Percentiles rank a stretch among this genome's conserved stretches.
Evolutionary conservation across 2,797 vertebrate species (phyloP).

Genomic region (Gymnothorax reevesii): DNA sequence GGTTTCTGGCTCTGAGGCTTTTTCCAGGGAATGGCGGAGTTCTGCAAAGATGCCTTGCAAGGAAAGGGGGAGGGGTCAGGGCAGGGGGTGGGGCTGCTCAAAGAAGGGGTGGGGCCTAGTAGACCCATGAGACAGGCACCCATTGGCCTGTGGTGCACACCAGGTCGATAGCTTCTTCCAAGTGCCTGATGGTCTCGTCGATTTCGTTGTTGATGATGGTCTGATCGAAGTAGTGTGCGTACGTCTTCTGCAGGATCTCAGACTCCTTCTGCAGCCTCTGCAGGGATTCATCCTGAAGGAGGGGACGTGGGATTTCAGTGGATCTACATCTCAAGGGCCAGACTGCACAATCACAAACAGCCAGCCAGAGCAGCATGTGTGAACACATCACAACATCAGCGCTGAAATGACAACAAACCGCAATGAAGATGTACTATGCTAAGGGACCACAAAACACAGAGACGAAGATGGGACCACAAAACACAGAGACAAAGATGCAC

Average conservation of each 20-base stretch:
- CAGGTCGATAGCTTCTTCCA: slow-evolving; percentile 96
- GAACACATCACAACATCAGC: neutral
- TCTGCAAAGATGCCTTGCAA: slow-evolving; percentile 52
- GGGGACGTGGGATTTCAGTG: neutral
- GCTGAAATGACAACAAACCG: neutral
- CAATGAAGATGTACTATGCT: neutral
- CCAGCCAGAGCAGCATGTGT: neutral
- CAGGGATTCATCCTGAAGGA: slow-evolving; percentile 88
- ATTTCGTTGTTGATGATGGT: slow-evolving; percentile 99
- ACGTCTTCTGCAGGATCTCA: slow-evolving; percentile 96
- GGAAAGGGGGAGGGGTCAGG: slow-evolving; percentile 23
- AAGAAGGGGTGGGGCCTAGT: slow-evolving; percentile 77
- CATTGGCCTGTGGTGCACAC: slow-evolving; percentile 94
- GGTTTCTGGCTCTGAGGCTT: slow-evolving; percentile 72
- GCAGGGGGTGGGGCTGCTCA: neutral
- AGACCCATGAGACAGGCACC: slow-evolving; percentile 99
- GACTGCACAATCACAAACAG: neutral
- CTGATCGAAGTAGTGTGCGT: slow-evolving; percentile 97
- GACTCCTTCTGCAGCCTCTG: slow-evolving; percentile 98
- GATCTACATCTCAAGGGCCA: neutral
- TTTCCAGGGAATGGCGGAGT: slow-evolving; percentile 69
- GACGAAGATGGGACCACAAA: too few relatives aligned
- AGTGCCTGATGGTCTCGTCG: slow-evolving; percentile 95
- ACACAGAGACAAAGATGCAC: neutral
- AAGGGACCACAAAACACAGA: neutral